Evolutionary conservation across 2,797 vertebrate species (phyloP), one percentile per base, ranked within the genome.

Genomic region (Sciaenops ocellatus): DNA sequence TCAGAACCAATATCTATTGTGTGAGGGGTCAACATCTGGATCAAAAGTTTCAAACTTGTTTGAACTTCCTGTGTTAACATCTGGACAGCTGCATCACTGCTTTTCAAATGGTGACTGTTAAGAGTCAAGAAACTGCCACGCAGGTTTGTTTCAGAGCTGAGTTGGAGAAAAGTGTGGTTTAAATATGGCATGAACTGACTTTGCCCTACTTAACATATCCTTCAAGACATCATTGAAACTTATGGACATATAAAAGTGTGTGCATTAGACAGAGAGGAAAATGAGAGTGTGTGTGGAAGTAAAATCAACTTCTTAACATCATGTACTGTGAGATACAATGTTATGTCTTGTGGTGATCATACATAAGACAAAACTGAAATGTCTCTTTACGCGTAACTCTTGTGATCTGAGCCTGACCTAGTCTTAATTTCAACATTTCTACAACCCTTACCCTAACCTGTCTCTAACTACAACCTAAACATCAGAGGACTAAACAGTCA

Each of bases 251-350:
- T 59, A 46, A 20, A 44, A 17, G 6, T 44, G 15, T 26, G 18
- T 44, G 41, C 2, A 9, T 10, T 9, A 5, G 38, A 61, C 20
- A 34, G 50, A 46, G 34, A 63, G 62, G 54, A 4, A 63, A 44
- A 72, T 28, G 34, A 59, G 61, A 64, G 28, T 66, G 70, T 69
- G 63, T 70, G 20, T 26, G 12, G 42, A 51, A 41, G 22, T 44
- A 59, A 34, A 48, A 56, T 16, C 20, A 5, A 26, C 41, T 18
- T 11, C 54, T 17, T 8, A 6, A 30, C 47, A 26, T 56, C 12
- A 10, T 9, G 42, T 22, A 28, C 18, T 41, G 48, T 69, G 34
- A 54, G n/a, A 22, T 64, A 69, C 28, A 54, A 34, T 34, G 26
- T 7, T n/a, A 16, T 22, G 42, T 34, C 13, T 56, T 46, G 22